Evolutionary conservation across 2,797 vertebrate species (phyloP), one percentile per base, ranked within the genome.

Genomic region (Takifugu rubripes): DNA sequence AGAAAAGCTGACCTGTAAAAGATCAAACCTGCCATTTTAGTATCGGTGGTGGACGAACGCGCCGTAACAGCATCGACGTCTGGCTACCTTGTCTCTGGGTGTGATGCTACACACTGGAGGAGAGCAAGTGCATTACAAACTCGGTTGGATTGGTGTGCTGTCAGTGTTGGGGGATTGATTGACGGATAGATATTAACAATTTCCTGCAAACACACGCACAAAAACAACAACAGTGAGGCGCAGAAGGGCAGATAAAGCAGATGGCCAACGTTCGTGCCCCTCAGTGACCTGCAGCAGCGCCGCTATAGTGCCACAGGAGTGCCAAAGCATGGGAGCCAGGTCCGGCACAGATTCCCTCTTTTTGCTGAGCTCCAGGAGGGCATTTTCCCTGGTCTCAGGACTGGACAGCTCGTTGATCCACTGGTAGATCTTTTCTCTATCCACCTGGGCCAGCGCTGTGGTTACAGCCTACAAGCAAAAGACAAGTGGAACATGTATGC

Each of bases 161-260:
- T 96, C 85, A 97, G 86, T 12, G 95, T 97, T 0, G 95, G 94
- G 36, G 95, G 95, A 70, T 96, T 97, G 76, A 97, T 97, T 14
- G 95, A 97, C n/a, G 95, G 95, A 67, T 97, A 97, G 81, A 97
- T 97, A 90, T 96, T 97, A 74, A 97, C 95, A 64, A 97, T 97
- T 91, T 97, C 95, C 95, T 96, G 6, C 5, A 47, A 46, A 46
- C 44, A 21, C 16, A 40, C 3, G 7, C 7, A 40, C 16, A 46
- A 46, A 40, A 12, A 40, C 21, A 21, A 21, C 21, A 21, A 21
- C 16, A 46, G 44, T 17, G 17, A 9, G 10, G 17, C 2, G 11
- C 10, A 6, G 17, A n/a, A 46, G 17, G 17, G 16, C 44, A n/a
- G 17, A 46, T 17, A n/a, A 46, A 46, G 14, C 36, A 14, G 36